Evolutionary conservation across 2,888 invertebrate species (phyloP).

Genomic region (Stenolophus ochropezus): DNA sequence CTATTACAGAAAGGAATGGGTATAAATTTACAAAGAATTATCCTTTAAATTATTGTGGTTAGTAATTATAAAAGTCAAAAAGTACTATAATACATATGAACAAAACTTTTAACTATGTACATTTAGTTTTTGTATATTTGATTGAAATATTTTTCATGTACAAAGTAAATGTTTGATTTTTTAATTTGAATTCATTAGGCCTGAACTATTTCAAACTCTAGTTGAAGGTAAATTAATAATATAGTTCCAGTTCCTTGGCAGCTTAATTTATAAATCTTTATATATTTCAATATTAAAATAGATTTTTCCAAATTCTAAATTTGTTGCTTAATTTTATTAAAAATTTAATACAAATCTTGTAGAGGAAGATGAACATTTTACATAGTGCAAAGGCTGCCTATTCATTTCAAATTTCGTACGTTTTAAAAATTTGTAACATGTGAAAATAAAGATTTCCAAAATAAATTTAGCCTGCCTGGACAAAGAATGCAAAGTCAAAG

Average conservation of each 20-base stretch:
- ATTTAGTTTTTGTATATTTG: constrained; percentile 22
- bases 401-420: constrained; percentile 49
- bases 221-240: constrained; percentile 36
- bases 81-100: constrained; percentile 39
- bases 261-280: constrained; percentile 58
- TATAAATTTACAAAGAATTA: constrained; percentile 46
- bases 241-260: constrained; percentile 56
- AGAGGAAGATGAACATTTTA: constrained; percentile 51
- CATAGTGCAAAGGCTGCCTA: constrained; percentile 57
- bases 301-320: constrained; percentile 59
- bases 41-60: constrained; percentile 40
- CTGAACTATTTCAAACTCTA: constrained; percentile 23
- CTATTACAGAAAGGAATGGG: constrained; percentile 44
- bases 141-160: constrained; percentile 1
- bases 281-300: constrained; percentile 59
- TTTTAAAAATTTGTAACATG: constrained; percentile 28
- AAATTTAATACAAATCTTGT: constrained; percentile 57
- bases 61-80: constrained; percentile 43
- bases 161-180: constrained; percentile 1
- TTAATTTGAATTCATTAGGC: constrained; percentile 40
- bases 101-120: constrained; percentile 40
- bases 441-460: constrained; percentile 20
- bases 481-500: constrained; percentile 53
- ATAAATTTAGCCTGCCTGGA: constrained; percentile 54
- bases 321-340: constrained; percentile 57